Conservation (phyloP, 2,797 vertebrate species). For the Arnoldichthys spilopterus region DNA sequence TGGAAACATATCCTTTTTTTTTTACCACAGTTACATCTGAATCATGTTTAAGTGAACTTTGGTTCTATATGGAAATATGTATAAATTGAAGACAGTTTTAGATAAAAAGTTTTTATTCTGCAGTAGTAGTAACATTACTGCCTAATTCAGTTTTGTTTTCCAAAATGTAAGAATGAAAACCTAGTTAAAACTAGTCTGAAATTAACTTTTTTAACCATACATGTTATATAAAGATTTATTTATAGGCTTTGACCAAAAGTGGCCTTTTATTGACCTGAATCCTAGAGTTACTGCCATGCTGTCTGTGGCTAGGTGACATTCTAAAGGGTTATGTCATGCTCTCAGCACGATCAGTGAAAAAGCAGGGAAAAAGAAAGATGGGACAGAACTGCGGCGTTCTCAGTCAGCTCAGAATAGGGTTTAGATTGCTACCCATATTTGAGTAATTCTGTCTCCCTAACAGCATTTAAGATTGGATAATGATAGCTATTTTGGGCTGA, state of each 20-base stretch:
- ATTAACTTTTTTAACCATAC: no score
- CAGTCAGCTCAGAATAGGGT: neutral
- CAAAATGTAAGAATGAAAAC: no score
- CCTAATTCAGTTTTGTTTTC: no score
- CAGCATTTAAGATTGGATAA: constrained; percentile 8
- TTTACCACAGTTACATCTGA: neutral
- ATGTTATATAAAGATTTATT: no score
- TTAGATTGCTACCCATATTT: neutral
- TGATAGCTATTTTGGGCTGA: constrained; percentile 3
- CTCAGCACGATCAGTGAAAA: neutral
- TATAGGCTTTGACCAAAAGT: neutral
- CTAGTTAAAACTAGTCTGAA: no score
- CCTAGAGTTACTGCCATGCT: neutral
- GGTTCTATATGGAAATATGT: no score
- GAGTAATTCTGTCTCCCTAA: constrained; percentile 4
- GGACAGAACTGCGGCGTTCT: neutral
- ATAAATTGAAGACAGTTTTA: no score
- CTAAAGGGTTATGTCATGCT: constrained; percentile 13
- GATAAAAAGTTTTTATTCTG: no score
- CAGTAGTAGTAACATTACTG: no score
- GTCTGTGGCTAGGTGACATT: neutral
- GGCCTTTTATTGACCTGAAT: constrained; percentile 15
- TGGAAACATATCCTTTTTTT: neutral
- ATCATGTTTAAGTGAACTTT: neutral
- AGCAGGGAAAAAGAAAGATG: neutral